Evolutionary conservation across 2,797 vertebrate genomes (phyloP).

Genomic region (Carduelis carduelis): DNA sequence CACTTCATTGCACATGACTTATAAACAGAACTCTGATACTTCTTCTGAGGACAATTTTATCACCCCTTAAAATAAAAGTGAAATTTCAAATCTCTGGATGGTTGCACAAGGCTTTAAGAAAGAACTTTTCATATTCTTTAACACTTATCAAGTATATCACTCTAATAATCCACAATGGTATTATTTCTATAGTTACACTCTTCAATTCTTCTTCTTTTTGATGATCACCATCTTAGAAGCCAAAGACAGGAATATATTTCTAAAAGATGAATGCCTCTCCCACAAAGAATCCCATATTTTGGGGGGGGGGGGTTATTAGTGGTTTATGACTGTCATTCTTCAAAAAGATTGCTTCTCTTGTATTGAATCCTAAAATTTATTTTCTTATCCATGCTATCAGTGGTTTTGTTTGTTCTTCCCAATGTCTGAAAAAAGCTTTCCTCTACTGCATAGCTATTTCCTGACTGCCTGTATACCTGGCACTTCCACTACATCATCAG

Average conservation of each 20-base stretch:
- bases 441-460: not conserved
- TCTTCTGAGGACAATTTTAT: not conserved
- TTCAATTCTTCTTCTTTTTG: not conserved
- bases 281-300: not conserved
- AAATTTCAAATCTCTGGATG: not conserved
- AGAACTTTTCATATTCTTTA: not conserved
- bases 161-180: not conserved
- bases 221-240: not conserved
- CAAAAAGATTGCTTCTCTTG: not conserved
- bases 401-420: not conserved
- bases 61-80: not conserved
- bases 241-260: not conserved
- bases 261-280: not conserved
- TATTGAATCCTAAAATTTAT: not conserved
- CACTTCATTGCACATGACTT: not conserved
- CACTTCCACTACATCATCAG: not conserved
- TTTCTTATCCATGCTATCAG: not conserved
- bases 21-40: not conserved
- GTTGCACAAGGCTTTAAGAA: not conserved
- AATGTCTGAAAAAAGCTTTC: not conserved
- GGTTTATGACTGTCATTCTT: not conserved
- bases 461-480: not conserved
- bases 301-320: not conserved
- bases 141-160: not conserved
- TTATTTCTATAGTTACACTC: not conserved